Base-by-base conservation (phyloP, 2,888 invertebrate species). In the Pyrgus malvae region DNA sequence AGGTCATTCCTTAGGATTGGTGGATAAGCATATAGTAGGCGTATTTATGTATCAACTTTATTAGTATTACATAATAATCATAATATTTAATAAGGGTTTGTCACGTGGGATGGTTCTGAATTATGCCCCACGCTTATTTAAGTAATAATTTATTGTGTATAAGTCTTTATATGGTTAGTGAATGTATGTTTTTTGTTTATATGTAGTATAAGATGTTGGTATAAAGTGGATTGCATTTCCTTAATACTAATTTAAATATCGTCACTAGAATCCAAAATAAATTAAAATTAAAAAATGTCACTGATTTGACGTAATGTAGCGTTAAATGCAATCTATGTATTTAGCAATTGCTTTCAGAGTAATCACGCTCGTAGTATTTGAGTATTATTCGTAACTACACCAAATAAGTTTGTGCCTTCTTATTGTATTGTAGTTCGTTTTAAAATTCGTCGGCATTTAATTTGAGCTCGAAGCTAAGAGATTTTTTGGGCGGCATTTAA, bases 391-490 rank as follows among this genome's bases (percentile, higher is more conserved):
- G 16, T 17, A 27, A 48, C 17, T 16, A 48, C 55, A 64, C 65
- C 62, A 65, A 65, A 65, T 65, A 62, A 27, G 56, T 62, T 64
- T 60, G 65, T 64, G 65, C 63, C 65, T 65, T 64, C 58, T 48
- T 61, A 38, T 38, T 21, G 11, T 11, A 21, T 21, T 1, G n/a
- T 1, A 11, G 19, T 38, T 38, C 19, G 38, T 38, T 37, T 17
- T 17, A 23, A 23, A 3, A 14, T 16, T 37, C 9, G 1, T 16
- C 16, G 35, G 9, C 16, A 3, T 35, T 35, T 35, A 35, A 2
- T 35, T 17, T 37, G 35, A 37, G 6, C 23, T 4, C 23, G 23
- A 3, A 23, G 3, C 23, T 23, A 23, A 23, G 23, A 23, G 3
- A 23, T 23, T 23, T n/a, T n/a, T n/a, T n/a, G 33, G 33, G n/a